These are phyloP conservation scores for Aphelenchoides besseyi DNA, from an alignment of 1,140 invertebrate genomes.

Conservation along the genomic window DNA sequence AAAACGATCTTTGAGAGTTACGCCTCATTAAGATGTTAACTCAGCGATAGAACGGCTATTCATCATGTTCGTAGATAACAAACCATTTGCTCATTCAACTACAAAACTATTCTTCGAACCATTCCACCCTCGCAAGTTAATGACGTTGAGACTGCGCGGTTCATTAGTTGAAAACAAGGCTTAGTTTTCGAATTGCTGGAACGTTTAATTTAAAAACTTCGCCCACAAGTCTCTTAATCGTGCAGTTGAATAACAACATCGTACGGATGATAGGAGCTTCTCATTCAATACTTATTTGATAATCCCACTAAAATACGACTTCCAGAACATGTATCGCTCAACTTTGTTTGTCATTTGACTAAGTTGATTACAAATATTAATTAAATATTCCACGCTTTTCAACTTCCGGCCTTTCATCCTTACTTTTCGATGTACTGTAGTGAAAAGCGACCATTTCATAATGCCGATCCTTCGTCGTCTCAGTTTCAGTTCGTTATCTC, in stretches of 20 bases:
- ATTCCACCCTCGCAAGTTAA: neutral
- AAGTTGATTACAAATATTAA: neutral
- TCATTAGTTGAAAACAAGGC: neutral
- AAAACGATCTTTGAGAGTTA: too few relatives aligned
- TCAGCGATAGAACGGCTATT: too few relatives aligned
- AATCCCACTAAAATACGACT: too few relatives aligned
- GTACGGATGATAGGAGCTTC: too few relatives aligned
- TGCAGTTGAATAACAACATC: too few relatives aligned
- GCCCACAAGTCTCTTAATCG: neutral
- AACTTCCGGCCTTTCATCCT: neutral
- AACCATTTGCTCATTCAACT: neutral
- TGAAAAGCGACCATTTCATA: too few relatives aligned
- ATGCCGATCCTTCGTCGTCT: neutral
- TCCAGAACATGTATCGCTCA: too few relatives aligned
- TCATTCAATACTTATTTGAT: too few relatives aligned
- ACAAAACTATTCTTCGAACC: neutral
- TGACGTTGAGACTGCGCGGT: neutral
- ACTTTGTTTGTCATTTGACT: too few relatives aligned
- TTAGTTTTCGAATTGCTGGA: neutral
- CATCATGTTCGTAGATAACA: neutral
- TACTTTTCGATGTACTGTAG: neutral
- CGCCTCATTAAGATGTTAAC: too few relatives aligned
- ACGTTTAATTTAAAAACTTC: neutral
- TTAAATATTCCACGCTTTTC: neutral
- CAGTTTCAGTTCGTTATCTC: neutral